Conservation (phyloP, 2,888 invertebrate species). For the Apodemia zela region DNA sequence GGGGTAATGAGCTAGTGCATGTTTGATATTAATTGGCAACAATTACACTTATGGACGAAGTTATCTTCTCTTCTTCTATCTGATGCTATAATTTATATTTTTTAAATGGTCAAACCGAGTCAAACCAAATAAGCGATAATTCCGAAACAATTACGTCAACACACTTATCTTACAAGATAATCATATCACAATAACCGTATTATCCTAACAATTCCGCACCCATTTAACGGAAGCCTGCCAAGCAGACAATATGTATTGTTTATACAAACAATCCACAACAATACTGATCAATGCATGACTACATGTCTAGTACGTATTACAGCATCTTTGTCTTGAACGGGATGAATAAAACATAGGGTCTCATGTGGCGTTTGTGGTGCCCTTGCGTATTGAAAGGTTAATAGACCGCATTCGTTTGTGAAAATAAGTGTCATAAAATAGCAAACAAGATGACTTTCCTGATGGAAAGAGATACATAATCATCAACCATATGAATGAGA, state of each 20-base stretch:
- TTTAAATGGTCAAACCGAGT: no score
- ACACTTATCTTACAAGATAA: constrained; percentile 25
- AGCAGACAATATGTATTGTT: constrained; percentile 43
- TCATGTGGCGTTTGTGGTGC: constrained; percentile 43
- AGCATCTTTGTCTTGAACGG: constrained; percentile 55
- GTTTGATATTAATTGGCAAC: no score
- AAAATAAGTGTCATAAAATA: no score
- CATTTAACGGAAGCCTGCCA: constrained; percentile 34
- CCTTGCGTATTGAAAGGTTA: constrained; percentile 42
- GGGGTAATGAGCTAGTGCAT: no score
- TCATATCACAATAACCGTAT: constrained; percentile 33
- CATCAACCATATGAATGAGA: no score
- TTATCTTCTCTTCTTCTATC: no score
- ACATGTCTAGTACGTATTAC: constrained; percentile 52
- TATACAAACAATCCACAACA: constrained; percentile 40
- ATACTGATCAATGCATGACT: constrained; percentile 57
- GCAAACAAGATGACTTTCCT: no score
- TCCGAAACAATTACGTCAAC: constrained; percentile 11
- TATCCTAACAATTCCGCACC: constrained; percentile 33
- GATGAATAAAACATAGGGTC: constrained; percentile 68
- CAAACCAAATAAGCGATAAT: background rate
- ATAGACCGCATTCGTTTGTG: background rate
- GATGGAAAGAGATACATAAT: no score
- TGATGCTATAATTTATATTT: no score
- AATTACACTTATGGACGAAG: no score